Conservation (phyloP, 2,113 vertebrate genomes). For the Stigmatopora nigra region DNA sequence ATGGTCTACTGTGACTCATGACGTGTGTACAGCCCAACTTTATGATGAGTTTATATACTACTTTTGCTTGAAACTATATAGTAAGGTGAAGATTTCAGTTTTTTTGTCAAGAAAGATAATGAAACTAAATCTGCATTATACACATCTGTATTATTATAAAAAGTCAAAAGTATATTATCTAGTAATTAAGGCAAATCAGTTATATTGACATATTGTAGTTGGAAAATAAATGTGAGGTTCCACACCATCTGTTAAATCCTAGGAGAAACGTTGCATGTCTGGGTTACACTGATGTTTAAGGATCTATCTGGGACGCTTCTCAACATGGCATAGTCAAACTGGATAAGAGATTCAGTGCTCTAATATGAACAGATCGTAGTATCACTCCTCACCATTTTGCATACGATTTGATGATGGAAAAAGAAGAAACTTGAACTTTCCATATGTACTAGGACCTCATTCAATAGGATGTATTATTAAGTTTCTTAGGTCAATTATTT, state of each 20-base stretch:
- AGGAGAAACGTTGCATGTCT: conserved; percentile 34
- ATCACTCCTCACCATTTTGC: conserved; percentile 27
- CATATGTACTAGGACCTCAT: neutral
- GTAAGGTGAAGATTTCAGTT: neutral
- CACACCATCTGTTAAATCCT: conserved; percentile 25
- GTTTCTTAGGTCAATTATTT: no score
- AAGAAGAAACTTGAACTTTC: neutral
- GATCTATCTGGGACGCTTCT: conserved; percentile 55
- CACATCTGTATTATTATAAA: no score
- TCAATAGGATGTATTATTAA: neutral
- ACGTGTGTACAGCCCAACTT: no score
- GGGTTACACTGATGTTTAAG: conserved; percentile 37
- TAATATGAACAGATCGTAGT: conserved; percentile 54
- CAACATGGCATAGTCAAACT: conserved; percentile 46
- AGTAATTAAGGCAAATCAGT: conserved; percentile 47
- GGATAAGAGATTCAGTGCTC: conserved; percentile 49
- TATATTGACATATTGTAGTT: conserved; percentile 49
- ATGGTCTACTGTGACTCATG: no score
- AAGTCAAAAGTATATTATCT: no score
- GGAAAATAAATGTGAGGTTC: conserved; percentile 28
- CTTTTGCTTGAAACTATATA: no score
- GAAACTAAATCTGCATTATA: no score
- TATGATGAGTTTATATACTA: no score
- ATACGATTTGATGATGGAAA: conserved; percentile 13
- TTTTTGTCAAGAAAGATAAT: no score